Base-by-base conservation (phyloP, 2,888 invertebrate genomes). In the Lysandra coridon region DNA sequence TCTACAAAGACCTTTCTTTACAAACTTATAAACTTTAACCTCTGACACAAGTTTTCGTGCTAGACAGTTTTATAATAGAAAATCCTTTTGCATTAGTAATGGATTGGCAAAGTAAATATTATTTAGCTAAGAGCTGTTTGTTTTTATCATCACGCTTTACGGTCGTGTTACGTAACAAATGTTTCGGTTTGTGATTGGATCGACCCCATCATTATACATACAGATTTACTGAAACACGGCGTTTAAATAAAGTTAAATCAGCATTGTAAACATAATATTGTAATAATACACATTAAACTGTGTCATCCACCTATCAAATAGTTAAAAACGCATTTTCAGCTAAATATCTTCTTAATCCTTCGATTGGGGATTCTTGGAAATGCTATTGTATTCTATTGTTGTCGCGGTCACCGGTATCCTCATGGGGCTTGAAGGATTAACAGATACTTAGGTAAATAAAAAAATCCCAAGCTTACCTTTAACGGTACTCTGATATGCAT, bases 1-100 rank as follows among this genome's bases (percentile, higher is more conserved):
- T 33, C 53, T 76, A 76, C 76, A 57, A 76, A 76, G 76, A 76
- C 53, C 33, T 76, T 76, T 76, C 76, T 57, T 76, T 53, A 57
- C 30, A 57, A 76, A 76, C 76, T 76, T 33, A 76, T 57, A 33
- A 76, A 76, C 30, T 76, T 76, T 33, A 30, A 57, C 17, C 53
- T 33, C 76, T 49, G 33, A 5, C 30, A 17, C 30, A 57, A 75
- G 75, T n/a, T 76, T 53, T 53, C 53, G 76, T 14, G 53, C 6
- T 7, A 44, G 76, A 76, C 57, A 57, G 76, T 76, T 76, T 76
- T 57, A 30, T 76, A 76, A 76, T 76, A 57, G 57, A 75, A 75
- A 74, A 75, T 53, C 30, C 17, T 53, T 75, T 75, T 44, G 44
- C 7, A 44, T 40, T 23, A 12, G n/a, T 10, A 23, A 74, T 44